A percentile compares a stretch with the other conserved stretches of the same genome.
Conservation (phyloP, 2,797 vertebrate species). For the Ispidina picta region DNA sequence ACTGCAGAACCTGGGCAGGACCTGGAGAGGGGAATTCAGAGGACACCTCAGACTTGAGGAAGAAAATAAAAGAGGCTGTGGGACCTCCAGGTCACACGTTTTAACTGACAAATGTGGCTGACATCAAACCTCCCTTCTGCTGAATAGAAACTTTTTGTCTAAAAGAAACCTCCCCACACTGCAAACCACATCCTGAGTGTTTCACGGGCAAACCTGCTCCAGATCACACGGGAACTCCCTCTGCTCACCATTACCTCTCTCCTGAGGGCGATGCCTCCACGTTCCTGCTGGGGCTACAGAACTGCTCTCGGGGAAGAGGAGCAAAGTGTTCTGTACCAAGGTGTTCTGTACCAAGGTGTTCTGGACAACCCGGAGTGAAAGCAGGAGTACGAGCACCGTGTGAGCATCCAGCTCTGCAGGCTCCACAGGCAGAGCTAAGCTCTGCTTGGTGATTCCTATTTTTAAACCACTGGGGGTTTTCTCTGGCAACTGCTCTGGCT, state of each 20-base stretch:
- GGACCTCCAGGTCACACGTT: not conserved
- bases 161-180: not conserved
- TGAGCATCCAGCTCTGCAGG: not conserved
- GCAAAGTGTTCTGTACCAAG: not conserved
- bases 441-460: not conserved
- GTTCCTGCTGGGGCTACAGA: not conserved
- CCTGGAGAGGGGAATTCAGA: not conserved
- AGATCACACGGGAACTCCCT: not conserved
- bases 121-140: not conserved
- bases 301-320: not conserved
- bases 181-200: not conserved
- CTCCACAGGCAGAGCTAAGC: not conserved
- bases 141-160: not conserved
- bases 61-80: rapidly evolving
- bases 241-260: not conserved
- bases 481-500: not conserved
- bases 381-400: not conserved
- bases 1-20: not conserved
- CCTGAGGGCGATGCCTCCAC: rapidly evolving
- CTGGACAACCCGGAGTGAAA: not conserved
- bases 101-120: not conserved
- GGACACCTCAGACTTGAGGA: rapidly evolving
- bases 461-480: not conserved
- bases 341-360: not conserved
- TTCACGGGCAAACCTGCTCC: not conserved